Conservation (phyloP, 2,113 vertebrate species). For the Pogonocichla stellata region DNA sequence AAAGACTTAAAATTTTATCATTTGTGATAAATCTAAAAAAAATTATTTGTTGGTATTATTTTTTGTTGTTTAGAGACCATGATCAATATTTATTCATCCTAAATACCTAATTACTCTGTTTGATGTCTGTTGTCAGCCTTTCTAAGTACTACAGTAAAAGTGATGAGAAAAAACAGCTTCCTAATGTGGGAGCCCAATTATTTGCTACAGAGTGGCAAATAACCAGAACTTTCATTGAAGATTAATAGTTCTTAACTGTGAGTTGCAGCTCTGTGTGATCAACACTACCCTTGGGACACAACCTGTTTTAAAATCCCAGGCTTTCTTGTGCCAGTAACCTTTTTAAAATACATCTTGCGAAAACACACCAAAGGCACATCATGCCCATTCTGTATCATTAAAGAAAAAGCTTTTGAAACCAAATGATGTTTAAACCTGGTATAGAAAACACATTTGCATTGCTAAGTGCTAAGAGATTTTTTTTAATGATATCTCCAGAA, state of each 20-base stretch:
- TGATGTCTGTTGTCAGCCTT: background rate
- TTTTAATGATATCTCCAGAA: background rate
- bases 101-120: background rate
- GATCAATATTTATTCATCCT: background rate
- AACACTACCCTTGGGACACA: background rate
- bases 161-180: background rate
- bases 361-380: background rate
- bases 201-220: background rate
- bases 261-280: background rate
- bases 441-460: background rate
- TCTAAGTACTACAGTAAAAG: background rate
- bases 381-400: background rate
- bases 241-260: slow-evolving; percentile 25
- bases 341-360: background rate
- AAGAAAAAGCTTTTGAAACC: background rate
- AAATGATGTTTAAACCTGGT: background rate
- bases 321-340: background rate
- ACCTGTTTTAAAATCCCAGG: background rate
- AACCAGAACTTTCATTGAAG: background rate
- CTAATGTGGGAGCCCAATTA: background rate
- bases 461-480: background rate
- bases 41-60: background rate
- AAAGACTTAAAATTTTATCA: background rate
- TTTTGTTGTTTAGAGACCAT: background rate
- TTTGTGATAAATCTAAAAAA: background rate